Evolutionary conservation across 2,113 vertebrate genomes (phyloP).

Genomic region (Trogon melanurus): DNA sequence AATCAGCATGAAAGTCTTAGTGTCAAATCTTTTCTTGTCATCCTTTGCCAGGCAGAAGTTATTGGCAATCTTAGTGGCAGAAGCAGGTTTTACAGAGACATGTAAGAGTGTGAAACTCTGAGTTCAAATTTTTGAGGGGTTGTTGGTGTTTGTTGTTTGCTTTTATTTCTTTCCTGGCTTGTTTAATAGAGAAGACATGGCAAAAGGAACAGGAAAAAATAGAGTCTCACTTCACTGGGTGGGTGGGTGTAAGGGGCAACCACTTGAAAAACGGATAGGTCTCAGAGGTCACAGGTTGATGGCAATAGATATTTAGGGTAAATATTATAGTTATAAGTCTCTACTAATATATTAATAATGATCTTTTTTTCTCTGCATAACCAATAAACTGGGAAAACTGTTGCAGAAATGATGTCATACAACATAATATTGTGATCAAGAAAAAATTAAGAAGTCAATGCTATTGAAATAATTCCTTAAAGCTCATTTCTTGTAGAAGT

Average conservation of each 20-base stretch:
- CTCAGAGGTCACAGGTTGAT: background rate
- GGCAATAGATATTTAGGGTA: background rate
- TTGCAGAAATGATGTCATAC: background rate
- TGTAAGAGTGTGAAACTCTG: background rate
- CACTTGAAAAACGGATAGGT: background rate
- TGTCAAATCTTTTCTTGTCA: background rate
- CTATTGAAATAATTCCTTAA: background rate
- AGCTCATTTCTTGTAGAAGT: background rate
- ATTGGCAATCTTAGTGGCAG: background rate
- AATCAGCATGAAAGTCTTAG: background rate
- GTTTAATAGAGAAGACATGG: background rate
- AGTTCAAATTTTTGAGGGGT: background rate
- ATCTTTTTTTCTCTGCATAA: background rate
- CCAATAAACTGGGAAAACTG: background rate
- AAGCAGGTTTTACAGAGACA: background rate
- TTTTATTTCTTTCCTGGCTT: background rate
- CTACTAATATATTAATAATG: background rate
- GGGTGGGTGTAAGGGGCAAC: accelerated
- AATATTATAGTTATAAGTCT: background rate
- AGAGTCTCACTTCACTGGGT: accelerated
- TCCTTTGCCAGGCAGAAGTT: background rate
- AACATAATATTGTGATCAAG: background rate
- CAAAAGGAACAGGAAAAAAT: background rate
- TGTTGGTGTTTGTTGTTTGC: background rate
- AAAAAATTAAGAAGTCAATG: background rate